Conservation (phyloP, 1,140 invertebrate species). For the Drosophila nigromelanica region DNA sequence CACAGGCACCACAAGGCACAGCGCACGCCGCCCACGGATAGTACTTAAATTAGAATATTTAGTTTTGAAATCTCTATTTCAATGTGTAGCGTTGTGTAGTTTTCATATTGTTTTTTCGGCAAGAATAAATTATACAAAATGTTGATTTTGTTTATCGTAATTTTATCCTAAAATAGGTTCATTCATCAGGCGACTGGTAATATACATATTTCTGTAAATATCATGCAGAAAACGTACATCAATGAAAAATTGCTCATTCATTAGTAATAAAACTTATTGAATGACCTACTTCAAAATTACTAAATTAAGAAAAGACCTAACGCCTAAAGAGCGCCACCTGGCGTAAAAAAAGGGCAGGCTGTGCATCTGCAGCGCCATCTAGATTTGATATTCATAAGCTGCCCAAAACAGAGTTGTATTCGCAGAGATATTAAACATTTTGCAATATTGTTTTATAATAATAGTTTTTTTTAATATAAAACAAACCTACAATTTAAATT, state of each 20-base stretch:
- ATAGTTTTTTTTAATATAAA: too few relatives aligned
- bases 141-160: conserved; percentile 56
- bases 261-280: too few relatives aligned
- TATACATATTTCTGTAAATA: not conserved
- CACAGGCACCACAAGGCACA: conserved; percentile 29
- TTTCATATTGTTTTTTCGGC: conserved; percentile 49
- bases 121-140: conserved; percentile 70
- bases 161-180: not conserved
- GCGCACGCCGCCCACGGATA: conserved; percentile 58
- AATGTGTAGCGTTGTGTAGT: conserved; percentile 45
- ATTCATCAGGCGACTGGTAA: not conserved
- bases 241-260: not conserved
- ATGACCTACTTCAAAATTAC: not conserved
- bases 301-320: not conserved
- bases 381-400: too few relatives aligned
- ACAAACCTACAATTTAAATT: too few relatives aligned
- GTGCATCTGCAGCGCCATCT: not conserved
- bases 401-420: not conserved
- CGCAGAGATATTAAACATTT: not conserved
- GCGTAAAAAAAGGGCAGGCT: not conserved
- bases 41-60: conserved; percentile 58
- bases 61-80: conserved; percentile 66
- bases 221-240: not conserved
- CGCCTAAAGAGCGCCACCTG: conserved; percentile 3
- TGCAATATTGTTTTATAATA: too few relatives aligned